Percentiles rank a stretch among this genome's conserved stretches.
These are phyloP conservation scores for Rhabditoides inermis DNA, from an alignment of 2,888 invertebrate genomes.

Conservation along the genomic window DNA sequence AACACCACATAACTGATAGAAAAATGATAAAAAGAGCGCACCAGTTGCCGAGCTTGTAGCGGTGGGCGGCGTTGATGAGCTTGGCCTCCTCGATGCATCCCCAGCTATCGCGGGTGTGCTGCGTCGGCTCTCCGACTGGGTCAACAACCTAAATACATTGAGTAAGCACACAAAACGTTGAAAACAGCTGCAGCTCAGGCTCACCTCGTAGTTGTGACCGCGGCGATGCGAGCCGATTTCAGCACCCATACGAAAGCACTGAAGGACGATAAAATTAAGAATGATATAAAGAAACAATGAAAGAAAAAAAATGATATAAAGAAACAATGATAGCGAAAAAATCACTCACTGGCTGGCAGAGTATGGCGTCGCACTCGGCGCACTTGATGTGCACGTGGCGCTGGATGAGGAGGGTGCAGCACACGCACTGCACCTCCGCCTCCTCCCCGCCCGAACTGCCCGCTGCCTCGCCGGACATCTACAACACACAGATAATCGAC, in stretches of 20 bases:
- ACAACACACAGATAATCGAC: too few relatives aligned
- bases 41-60: slow-evolving; percentile 35
- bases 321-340: too few relatives aligned
- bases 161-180: not conserved
- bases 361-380: slow-evolving; percentile 10
- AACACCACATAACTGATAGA: too few relatives aligned
- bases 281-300: not conserved
- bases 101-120: slow-evolving; percentile 7
- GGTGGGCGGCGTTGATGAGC: slow-evolving; percentile 25
- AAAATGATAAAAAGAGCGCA: slow-evolving; percentile 4
- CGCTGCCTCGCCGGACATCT: too few relatives aligned
- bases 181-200: not conserved
- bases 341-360: slow-evolving; percentile 19
- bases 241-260: slow-evolving; percentile 41
- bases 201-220: slow-evolving; percentile 34
- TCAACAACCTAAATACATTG: slow-evolving; percentile 3
- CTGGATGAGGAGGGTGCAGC: slow-evolving; percentile 8
- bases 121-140: slow-evolving; percentile 6
- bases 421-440: too few relatives aligned
- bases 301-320: not conserved
- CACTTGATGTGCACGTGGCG: slow-evolving; percentile 14
- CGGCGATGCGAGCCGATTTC: slow-evolving; percentile 32
- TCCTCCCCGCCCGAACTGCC: too few relatives aligned
- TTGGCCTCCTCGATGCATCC: slow-evolving; percentile 15
- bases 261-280: slow-evolving; percentile 4